These are phyloP conservation scores for Macrocentrus cingulum DNA, from an alignment of 1,140 invertebrate genomes.

Conservation along the genomic window DNA sequence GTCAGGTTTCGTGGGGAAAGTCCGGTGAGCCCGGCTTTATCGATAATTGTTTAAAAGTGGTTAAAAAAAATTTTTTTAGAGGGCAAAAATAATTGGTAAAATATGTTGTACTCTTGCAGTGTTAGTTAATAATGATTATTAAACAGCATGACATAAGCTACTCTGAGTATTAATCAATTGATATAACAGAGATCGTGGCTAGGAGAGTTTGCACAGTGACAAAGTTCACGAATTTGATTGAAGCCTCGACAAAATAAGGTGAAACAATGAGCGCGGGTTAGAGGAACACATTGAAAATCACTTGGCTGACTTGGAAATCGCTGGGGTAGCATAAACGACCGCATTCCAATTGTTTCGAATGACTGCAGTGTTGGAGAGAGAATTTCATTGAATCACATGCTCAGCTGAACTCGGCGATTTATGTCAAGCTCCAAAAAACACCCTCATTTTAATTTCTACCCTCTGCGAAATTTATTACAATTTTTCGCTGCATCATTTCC, in stretches of 20 bases:
- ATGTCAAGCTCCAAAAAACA: not conserved
- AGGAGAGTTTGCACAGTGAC: not conserved
- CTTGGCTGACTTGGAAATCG: slow-evolving; percentile 1
- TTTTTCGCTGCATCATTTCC: too few species aligned
- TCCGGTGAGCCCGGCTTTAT: too few species aligned
- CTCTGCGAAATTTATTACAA: too few species aligned
- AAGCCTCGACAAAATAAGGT: not conserved
- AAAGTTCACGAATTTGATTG: not conserved
- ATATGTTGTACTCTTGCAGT: too few species aligned
- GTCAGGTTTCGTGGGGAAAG: too few species aligned
- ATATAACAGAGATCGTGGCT: not conserved
- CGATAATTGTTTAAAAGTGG: too few species aligned
- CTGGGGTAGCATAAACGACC: not conserved
- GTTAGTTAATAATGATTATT: too few species aligned
- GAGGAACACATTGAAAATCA: not conserved
- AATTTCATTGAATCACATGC: slow-evolving; percentile 2
- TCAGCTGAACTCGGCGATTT: not conserved
- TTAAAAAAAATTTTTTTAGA: too few species aligned
- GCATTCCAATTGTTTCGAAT: slow-evolving; percentile 3
- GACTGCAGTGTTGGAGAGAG: not conserved
- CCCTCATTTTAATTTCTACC: not conserved
- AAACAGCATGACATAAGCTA: too few species aligned
- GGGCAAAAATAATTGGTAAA: too few species aligned
- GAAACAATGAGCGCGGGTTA: not conserved
- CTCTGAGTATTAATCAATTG: not conserved